Conservation (phyloP, 2,113 vertebrate genomes). For the Porphyrio hochstetteri region DNA sequence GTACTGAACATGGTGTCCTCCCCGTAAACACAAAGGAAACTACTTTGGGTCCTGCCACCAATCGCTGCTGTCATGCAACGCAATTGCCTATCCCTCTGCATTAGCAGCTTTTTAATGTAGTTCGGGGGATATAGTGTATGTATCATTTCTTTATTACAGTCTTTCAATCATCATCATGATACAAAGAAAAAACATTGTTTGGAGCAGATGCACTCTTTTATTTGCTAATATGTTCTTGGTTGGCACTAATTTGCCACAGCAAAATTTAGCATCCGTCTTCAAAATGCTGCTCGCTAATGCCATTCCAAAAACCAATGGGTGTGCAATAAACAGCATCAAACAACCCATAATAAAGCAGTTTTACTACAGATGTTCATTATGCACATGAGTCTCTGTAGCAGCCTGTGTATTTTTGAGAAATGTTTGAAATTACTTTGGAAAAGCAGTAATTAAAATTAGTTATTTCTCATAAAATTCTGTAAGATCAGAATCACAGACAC, state of each 20-base stretch:
- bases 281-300: slow-evolving; percentile 34
- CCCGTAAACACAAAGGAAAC: neutral
- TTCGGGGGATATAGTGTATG: slow-evolving; percentile 31
- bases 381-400: slow-evolving; percentile 43
- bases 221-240: slow-evolving; percentile 60
- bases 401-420: slow-evolving; percentile 50
- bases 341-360: slow-evolving; percentile 47
- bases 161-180: slow-evolving; percentile 45
- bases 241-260: slow-evolving; percentile 24
- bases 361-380: slow-evolving; percentile 71
- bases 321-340: slow-evolving; percentile 30
- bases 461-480: neutral
- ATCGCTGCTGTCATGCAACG: accelerated
- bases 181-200: slow-evolving; percentile 23
- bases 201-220: slow-evolving; percentile 54
- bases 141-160: slow-evolving; percentile 50
- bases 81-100: neutral
- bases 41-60: neutral
- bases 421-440: slow-evolving; percentile 49
- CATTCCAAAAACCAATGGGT: slow-evolving; percentile 44
- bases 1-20: neutral
- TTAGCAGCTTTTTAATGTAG: slow-evolving; percentile 36
- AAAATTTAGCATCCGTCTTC: slow-evolving; percentile 37
- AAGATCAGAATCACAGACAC: neutral
- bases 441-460: slow-evolving; percentile 33